Base-by-base conservation (phyloP, 2,797 vertebrate species). In the Muraenolepis orangiensis region DNA sequence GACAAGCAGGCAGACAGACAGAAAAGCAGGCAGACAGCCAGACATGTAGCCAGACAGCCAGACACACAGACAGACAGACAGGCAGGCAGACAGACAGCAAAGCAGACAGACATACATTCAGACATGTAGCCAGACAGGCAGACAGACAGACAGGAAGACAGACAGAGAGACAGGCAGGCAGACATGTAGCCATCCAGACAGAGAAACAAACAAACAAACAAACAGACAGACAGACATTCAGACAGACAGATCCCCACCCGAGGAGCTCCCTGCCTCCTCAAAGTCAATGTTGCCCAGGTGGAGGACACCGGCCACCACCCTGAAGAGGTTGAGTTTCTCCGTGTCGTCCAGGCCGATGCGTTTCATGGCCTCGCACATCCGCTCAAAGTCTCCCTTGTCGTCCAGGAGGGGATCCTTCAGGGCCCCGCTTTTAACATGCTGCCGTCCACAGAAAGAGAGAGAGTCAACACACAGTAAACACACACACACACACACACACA, bases 241-340 rank as follows among this genome's bases (percentile, higher is more conserved):
- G 26, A 66, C 64, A 74, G 13, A 0, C 1, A 68, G 14, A 4
- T 4, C 73, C 77, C 86, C 75, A 99, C 98, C 98, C 86, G 98
- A 99, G 81, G 94, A 95, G 90, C 95, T 97, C 68, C 98, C 98
- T 0, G 97, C 96, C 91, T 99, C 98, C 86, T 99, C 97, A 86
- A 99, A 99, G 92, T 99, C 96, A 31, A 99, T 95, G 89, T 99
- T 99, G 78, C 98, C 98, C 73, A 99, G 95, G 84, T 99, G 98
- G 79, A 99, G 91, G 76, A 99, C 98, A 3, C 98, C 98, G 1
- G 97, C 95, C 18, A 99, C 98, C 42, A 99, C 97, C 79, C 96
- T 91, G 82, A 99, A 99, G 71, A 99, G 95, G 90, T 99, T 96
- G 72, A 98, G 95, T 81, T 99, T 99, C 92, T 99, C 98, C 0